phyloP scores from a whole-genome alignment of 2,888 invertebrate species.

The Harpalus rubripes region DNA sequence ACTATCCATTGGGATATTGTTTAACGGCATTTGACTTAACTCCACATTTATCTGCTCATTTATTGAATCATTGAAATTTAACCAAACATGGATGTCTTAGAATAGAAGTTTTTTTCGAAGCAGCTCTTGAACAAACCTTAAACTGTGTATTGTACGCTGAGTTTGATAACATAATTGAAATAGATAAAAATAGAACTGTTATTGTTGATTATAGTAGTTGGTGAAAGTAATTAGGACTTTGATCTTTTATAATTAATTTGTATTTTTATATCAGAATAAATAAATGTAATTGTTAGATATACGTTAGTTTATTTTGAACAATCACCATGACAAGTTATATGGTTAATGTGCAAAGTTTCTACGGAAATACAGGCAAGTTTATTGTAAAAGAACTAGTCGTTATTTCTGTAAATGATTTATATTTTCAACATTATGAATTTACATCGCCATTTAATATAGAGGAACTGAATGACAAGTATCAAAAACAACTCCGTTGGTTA shows the following conservation, averaged over 20 bases:
- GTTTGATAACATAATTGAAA: no score
- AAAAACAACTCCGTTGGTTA: not conserved
- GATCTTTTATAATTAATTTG: no score
- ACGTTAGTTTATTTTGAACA: not conserved
- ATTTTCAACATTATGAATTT: not conserved
- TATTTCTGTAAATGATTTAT: not conserved
- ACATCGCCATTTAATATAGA: not conserved
- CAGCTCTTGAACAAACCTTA: no score
- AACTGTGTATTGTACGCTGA: no score
- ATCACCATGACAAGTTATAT: not conserved
- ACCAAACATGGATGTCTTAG: constrained; percentile 69
- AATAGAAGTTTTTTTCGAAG: constrained; percentile 70
- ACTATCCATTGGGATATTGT: constrained; percentile 69
- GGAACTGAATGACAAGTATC: not conserved
- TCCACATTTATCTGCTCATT: constrained; percentile 70
- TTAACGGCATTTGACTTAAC: constrained; percentile 71
- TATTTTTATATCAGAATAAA: not conserved
- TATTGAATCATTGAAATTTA: constrained; percentile 68
- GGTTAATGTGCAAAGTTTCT: constrained; percentile 13
- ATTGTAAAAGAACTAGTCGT: not conserved
- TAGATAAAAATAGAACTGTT: no score
- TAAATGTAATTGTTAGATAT: not conserved
- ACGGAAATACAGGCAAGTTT: not conserved
- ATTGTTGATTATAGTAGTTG: no score
- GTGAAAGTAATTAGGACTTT: no score